These are phyloP conservation scores for Nebria ingens DNA, from an alignment of 1,140 invertebrate species.

Conservation along the genomic window DNA sequence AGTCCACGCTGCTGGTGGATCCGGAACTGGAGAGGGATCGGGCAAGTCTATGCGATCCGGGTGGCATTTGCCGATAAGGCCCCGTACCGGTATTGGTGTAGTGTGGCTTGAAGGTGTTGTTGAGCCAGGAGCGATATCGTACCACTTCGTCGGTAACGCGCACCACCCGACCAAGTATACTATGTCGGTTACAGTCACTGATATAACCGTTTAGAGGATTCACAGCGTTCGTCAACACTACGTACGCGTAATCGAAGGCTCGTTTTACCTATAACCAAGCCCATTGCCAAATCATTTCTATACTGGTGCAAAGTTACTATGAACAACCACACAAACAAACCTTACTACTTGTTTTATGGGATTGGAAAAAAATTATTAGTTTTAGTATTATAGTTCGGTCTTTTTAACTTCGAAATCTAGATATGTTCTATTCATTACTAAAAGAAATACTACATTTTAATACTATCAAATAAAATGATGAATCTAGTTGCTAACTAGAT, in stretches of 20 bases:
- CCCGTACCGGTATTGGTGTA: not conserved
- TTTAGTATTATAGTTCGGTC: too few relatives aligned
- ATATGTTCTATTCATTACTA: too few relatives aligned
- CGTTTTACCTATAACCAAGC: constrained; percentile 87
- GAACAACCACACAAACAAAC: too few relatives aligned
- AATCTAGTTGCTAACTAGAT: too few relatives aligned
- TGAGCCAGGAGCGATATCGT: constrained; percentile 66
- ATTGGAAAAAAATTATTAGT: too few relatives aligned
- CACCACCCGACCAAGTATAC: constrained; percentile 81
- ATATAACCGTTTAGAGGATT: constrained; percentile 49
- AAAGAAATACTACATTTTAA: too few relatives aligned
- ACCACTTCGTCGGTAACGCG: constrained; percentile 90
- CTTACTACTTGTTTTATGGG: too few relatives aligned
- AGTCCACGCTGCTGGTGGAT: constrained; percentile 27
- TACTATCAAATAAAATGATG: too few relatives aligned
- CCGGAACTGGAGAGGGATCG: constrained; percentile 30
- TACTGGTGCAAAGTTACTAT: too few relatives aligned
- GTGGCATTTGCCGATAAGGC: not conserved
- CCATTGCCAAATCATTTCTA: too few relatives aligned
- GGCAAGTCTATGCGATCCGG: constrained; percentile 19
- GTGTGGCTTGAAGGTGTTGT: constrained; percentile 21
- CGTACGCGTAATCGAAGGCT: constrained; percentile 93
- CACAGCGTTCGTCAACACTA: constrained; percentile 71
- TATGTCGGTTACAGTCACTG: constrained; percentile 41
- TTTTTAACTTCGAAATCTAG: too few relatives aligned